These are phyloP conservation scores for Myiothlypis chrysogaster DNA, from an alignment of 2,797 vertebrate species.

Conservation along the genomic window DNA sequence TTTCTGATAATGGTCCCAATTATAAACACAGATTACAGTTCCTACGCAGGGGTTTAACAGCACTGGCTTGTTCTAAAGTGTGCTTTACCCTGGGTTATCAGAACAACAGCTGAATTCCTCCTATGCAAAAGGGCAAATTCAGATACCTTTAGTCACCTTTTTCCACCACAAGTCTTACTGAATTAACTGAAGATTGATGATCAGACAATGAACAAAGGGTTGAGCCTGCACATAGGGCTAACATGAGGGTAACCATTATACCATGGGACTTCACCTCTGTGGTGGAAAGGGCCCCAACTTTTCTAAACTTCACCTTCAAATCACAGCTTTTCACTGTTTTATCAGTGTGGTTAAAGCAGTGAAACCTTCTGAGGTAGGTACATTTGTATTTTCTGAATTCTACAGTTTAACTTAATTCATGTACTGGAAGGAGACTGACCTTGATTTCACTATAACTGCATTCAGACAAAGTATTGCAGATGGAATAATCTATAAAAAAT, in stretches of 20 bases:
- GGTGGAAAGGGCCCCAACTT: not conserved
- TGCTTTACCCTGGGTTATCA: slow-evolving; percentile 30
- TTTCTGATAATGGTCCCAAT: slow-evolving; percentile 25
- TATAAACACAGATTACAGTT: slow-evolving; percentile 12
- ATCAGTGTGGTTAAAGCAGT: not conserved
- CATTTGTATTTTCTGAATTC: not conserved
- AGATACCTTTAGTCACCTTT: slow-evolving; percentile 49
- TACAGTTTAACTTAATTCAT: not conserved
- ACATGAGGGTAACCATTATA: not conserved
- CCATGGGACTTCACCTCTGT: not conserved
- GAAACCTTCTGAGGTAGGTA: not conserved
- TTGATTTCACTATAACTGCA: not conserved
- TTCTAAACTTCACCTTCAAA: not conserved
- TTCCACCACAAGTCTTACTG: not conserved
- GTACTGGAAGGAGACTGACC: not conserved
- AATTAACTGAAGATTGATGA: slow-evolving; percentile 10
- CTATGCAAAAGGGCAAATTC: slow-evolving; percentile 23
- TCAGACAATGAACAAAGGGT: slow-evolving; percentile 2
- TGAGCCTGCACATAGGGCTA: not conserved
- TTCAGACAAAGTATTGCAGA: not conserved
- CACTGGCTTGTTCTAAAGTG: not conserved
- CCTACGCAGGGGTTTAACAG: not conserved
- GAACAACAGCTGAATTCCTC: not conserved
- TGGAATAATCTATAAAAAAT: not conserved
- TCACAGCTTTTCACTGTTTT: not conserved